Evolutionary conservation across 2,113 vertebrate genomes (phyloP), one percentile per base, ranked within the genome.

Genomic region (Ibidorhyncha struthersii): DNA sequence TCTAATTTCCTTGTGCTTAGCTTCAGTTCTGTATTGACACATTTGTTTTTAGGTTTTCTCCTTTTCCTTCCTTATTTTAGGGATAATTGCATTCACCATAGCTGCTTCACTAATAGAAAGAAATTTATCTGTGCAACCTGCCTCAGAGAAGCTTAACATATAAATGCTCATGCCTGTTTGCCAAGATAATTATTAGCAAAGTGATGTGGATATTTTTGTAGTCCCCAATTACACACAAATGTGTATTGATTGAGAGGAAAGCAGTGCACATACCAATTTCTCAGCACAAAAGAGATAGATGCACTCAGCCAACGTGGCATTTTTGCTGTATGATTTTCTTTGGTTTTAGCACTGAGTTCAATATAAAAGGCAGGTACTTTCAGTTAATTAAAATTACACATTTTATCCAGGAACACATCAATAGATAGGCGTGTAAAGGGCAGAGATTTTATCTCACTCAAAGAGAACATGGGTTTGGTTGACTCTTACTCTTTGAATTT

Each of bases 401-500:
- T 89, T 94, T 96, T 95, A 96, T 97, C 95, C 92, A 90, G 82
- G 63, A 96, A 96, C 90, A 94, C 97, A 94, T 95, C 96, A 97
- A 90, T 63, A 96, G 88, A 97, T 92, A 96, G 92, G 96, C 1
- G 0, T 94, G 90, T 94, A 95, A 90, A 88, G 92, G 67, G 94
- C 14, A 34, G 63, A 95, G 96, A 97, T 97, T 76, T 91, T 97
- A 96, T 97, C 96, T 63, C 23, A 2, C 90, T 94, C 92, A 92
- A 97, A 97, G 71, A 90, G 88, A 97, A 96, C 96, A 97, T 83
- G 90, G 92, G 74, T 97, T 97, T 95, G 92, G 92, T 96, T 95
- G 90, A 74, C 77, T 96, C 67, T 94, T 41, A 77, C 92, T 90
- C 97, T 97, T 97, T 96, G 94, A 96, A 93, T 97, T 96, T 94